Base-by-base conservation (phyloP, 2,113 vertebrate species). In the Panthera leo region DNA sequence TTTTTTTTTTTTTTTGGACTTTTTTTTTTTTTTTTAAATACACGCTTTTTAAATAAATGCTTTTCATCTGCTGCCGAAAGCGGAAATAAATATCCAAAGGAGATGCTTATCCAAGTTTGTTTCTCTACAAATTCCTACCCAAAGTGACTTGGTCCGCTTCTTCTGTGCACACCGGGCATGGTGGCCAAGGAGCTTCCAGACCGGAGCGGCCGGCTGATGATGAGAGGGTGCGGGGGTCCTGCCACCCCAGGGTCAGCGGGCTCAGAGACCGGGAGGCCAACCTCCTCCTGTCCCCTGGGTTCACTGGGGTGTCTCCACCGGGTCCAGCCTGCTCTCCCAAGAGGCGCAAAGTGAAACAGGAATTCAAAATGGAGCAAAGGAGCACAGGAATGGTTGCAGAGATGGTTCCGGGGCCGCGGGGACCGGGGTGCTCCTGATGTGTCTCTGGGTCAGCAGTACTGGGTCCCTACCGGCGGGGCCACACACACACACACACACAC, bases 51-150 rank as follows among this genome's bases (percentile, higher is more conserved):
- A 97, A 97, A 95, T 96, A 97, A 97, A 92, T 53, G 86, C 48
- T 91, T 76, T 87, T 97, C 84, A 53, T 83, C 95, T 98, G 84
- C 42, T 98, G 92, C 96, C 89, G 97, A 97, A 97, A 31, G 25
- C 5, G 91, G 92, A 98, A 98, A 98, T 98, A 98, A 98, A 97
- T 97, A 98, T 61, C 96, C 93, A 51, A 97, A 93, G 96, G 96
- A 97, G 13, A 87, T 39, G 94, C 39, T 85, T 39, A 97, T 80
- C 96, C 3, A 96, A 93, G 29, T 95, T 45, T 73, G 86, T 55
- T 94, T 80, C 94, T 82, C 91, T 97, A 91, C 0, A 3, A 88
- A 95, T 68, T 88, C 96, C 97, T 91, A 94, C 34, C 70, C 45
- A 13, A 48, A 93, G 86, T 42, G 88, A 63, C 39, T 51, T 80